A percentile compares a stretch with the other conserved stretches of the same genome.
Evolutionary conservation across 2,888 invertebrate genomes (phyloP).

Genomic region (Tachystola acroxantha): DNA sequence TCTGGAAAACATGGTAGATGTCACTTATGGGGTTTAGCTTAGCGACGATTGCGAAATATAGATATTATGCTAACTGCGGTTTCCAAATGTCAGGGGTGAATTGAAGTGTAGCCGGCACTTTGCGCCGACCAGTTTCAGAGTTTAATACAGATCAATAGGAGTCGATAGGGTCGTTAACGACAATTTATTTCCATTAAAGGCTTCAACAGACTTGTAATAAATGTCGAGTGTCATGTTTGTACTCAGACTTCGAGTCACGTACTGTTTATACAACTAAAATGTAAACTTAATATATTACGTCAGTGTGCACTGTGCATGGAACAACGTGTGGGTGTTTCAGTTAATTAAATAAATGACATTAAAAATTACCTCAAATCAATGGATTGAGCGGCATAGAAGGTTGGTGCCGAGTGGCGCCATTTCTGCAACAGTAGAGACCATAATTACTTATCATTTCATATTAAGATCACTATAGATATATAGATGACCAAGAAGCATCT

Average conservation of each 20-base stretch:
- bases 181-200: slow-evolving; percentile 53
- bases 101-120: slow-evolving; percentile 35
- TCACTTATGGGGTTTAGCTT: too few relatives aligned
- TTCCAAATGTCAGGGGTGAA: slow-evolving; percentile 51
- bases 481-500: too few relatives aligned
- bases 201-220: slow-evolving; percentile 1
- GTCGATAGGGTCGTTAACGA: slow-evolving; percentile 51
- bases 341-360: slow-evolving; percentile 12
- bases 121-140: slow-evolving; percentile 39
- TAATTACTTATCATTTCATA: too few relatives aligned
- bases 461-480: too few relatives aligned
- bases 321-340: too few relatives aligned
- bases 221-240: background rate
- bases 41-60: too few relatives aligned
- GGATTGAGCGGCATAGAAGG: slow-evolving; percentile 65
- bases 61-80: too few relatives aligned
- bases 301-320: too few relatives aligned
- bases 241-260: background rate
- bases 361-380: slow-evolving; percentile 59
- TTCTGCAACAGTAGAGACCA: slow-evolving; percentile 49
- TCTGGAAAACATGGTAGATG: too few relatives aligned
- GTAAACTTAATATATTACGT: too few relatives aligned
- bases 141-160: slow-evolving; percentile 66
- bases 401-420: slow-evolving; percentile 70
- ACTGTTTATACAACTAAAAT: too few relatives aligned